Percentiles rank a stretch among this genome's conserved stretches.
phyloP scores from a whole-genome alignment of 2,797 vertebrate genomes.

The Poecilia gillii region DNA sequence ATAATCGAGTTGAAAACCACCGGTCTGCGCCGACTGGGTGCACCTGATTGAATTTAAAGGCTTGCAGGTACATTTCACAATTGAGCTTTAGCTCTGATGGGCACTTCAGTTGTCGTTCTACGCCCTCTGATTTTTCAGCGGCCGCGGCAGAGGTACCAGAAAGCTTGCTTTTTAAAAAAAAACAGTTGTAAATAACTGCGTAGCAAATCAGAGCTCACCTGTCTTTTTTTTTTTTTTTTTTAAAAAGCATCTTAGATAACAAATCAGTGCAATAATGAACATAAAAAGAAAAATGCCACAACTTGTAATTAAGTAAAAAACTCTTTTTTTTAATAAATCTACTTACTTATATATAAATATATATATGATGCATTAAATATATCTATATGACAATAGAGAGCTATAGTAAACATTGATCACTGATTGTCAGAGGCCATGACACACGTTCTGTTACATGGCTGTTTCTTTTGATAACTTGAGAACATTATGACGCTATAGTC shows the following conservation, averaged over 20 bases:
- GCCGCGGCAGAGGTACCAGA: constrained; percentile 65
- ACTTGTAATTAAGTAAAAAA: constrained; percentile 89
- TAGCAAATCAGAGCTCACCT: constrained; percentile 92
- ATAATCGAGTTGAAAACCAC: constrained; percentile 36
- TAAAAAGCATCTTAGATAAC: constrained; percentile 92
- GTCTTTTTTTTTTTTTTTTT: constrained; percentile 84
- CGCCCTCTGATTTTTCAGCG: constrained; percentile 53
- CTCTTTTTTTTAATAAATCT: constrained; percentile 88
- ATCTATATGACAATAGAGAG: constrained; percentile 77
- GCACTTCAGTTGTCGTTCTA: constrained; percentile 58
- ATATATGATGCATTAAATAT: constrained; percentile 79
- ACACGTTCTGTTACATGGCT: constrained; percentile 84
- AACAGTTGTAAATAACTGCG: constrained; percentile 90
- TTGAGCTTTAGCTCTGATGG: constrained; percentile 24
- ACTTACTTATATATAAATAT: constrained; percentile 66
- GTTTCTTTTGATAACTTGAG: constrained; percentile 76
- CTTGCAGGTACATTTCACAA: constrained; percentile 25
- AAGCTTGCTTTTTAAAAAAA: constrained; percentile 93
- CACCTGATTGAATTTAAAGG: constrained; percentile 28
- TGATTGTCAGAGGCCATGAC: constrained; percentile 88
- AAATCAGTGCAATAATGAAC: constrained; percentile 99
- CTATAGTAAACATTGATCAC: constrained; percentile 87
- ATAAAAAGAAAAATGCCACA: constrained; percentile 89
- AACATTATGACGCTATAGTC: constrained; percentile 80
- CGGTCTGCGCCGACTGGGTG: constrained; percentile 18